phyloP scores from a whole-genome alignment of 2,888 invertebrate genomes.

The Punctoribates punctum region DNA sequence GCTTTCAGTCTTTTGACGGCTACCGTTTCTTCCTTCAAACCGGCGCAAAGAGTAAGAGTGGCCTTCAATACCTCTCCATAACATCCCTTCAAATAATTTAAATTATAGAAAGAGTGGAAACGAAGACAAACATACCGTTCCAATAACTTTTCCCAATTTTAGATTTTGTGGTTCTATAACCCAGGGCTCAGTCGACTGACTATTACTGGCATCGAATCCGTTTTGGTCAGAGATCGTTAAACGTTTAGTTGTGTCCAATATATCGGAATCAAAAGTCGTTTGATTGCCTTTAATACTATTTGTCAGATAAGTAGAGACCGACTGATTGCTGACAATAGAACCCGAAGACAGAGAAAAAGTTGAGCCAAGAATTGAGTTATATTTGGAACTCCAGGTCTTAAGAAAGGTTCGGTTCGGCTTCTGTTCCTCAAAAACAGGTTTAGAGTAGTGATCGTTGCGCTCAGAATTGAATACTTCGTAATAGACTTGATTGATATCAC shows the following conservation, averaged over 20 bases:
- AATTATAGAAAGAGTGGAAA: not conserved
- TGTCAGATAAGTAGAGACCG: constrained; percentile 24
- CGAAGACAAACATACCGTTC: constrained; percentile 10
- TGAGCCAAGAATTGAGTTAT: constrained; percentile 3
- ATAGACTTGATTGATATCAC: constrained; percentile 74
- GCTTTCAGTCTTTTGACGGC: constrained; percentile 64
- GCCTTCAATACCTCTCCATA: constrained; percentile 82
- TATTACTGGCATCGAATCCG: not conserved
- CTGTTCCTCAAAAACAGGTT: constrained; percentile 12
- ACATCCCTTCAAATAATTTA: constrained; percentile 62
- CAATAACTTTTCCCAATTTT: constrained; percentile 58
- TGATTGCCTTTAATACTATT: constrained; percentile 29
- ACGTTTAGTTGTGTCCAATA: not conserved
- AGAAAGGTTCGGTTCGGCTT: constrained; percentile 1
- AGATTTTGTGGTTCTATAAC: constrained; percentile 57
- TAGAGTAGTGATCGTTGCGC: constrained; percentile 59
- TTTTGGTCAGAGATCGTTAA: not conserved
- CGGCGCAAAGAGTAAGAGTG: constrained; percentile 51
- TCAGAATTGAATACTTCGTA: constrained; percentile 67
- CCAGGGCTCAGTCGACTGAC: constrained; percentile 44
- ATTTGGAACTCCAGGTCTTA: constrained; percentile 9
- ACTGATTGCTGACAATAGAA: constrained; percentile 23
- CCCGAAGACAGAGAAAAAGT: not conserved
- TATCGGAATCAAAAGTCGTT: constrained; percentile 13
- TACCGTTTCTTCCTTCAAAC: constrained; percentile 61